Evolutionary conservation across 2,113 vertebrate species (phyloP).

Genomic region (Oryzias woworae): DNA sequence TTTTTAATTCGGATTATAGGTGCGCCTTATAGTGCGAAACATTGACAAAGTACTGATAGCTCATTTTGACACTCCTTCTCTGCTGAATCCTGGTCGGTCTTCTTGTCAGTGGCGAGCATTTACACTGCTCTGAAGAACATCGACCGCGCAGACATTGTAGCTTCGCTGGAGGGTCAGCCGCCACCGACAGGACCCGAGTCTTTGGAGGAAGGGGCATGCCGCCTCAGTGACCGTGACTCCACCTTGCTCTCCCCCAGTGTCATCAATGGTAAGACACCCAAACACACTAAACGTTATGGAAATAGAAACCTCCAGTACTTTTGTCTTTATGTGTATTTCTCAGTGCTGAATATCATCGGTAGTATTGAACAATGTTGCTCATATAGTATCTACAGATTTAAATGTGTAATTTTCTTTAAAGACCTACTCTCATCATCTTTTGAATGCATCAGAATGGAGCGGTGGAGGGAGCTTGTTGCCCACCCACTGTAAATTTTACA

Average conservation of each 20-base stretch:
- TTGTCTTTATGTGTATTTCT: too few relatives aligned
- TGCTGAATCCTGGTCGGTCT: neutral
- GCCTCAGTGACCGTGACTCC: slow-evolving; percentile 80
- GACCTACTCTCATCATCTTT: too few relatives aligned
- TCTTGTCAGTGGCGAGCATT: slow-evolving; percentile 84
- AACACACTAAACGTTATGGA: slow-evolving; percentile 5
- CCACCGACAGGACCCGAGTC: slow-evolving; percentile 75
- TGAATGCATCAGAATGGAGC: too few relatives aligned
- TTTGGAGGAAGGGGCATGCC: slow-evolving; percentile 79
- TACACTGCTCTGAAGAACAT: slow-evolving; percentile 87
- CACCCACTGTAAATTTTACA: too few relatives aligned
- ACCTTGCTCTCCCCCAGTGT: slow-evolving; percentile 86
- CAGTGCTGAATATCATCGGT: too few relatives aligned
- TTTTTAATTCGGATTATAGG: too few relatives aligned
- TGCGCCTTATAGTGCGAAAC: too few relatives aligned
- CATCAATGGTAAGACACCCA: slow-evolving; percentile 88
- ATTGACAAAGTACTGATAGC: neutral
- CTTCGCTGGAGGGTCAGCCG: slow-evolving; percentile 81
- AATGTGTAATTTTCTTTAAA: too few relatives aligned
- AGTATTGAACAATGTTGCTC: too few relatives aligned
- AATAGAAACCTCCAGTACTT: too few relatives aligned
- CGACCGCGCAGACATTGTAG: slow-evolving; percentile 89
- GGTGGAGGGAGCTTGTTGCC: too few relatives aligned
- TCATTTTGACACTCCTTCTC: neutral
- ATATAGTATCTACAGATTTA: too few relatives aligned